phyloP scores from a whole-genome alignment of 2,797 vertebrate genomes.

The Rhinichthys osculus region DNA sequence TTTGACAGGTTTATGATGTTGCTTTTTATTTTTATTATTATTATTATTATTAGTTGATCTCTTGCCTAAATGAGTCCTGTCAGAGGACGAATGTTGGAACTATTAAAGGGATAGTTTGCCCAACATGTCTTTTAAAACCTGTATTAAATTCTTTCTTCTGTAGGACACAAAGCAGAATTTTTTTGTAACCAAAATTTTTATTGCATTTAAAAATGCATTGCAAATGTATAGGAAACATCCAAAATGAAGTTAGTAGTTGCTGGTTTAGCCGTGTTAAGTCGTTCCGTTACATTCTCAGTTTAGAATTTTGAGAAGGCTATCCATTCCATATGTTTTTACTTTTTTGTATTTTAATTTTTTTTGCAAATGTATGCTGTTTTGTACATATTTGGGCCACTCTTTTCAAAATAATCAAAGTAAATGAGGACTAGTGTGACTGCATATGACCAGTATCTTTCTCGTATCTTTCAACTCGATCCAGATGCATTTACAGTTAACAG shows the following conservation, averaged over 20 bases:
- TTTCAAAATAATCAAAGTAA: background rate
- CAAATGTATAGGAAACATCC: background rate
- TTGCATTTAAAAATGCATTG: background rate
- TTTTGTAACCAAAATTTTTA: background rate
- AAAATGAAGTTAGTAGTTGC: too few relatives aligned
- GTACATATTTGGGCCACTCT: background rate
- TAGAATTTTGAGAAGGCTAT: background rate
- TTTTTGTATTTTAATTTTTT: too few relatives aligned
- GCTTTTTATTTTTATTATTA: background rate
- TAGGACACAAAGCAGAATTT: background rate
- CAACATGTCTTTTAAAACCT: background rate
- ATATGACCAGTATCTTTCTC: background rate
- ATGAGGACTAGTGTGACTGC: background rate
- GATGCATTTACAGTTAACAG: background rate
- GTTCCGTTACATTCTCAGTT: background rate
- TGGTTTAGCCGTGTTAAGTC: background rate
- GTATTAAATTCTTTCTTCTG: background rate
- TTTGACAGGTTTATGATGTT: background rate
- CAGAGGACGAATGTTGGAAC: background rate
- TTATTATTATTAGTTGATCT: background rate
- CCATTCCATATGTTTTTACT: background rate
- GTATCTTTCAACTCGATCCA: background rate
- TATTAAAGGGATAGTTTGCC: conserved; percentile 15
- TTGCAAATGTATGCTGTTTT: too few relatives aligned
- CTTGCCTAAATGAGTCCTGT: background rate